phyloP scores from a whole-genome alignment of 2,888 invertebrate species.

The Euproctis similis region DNA sequence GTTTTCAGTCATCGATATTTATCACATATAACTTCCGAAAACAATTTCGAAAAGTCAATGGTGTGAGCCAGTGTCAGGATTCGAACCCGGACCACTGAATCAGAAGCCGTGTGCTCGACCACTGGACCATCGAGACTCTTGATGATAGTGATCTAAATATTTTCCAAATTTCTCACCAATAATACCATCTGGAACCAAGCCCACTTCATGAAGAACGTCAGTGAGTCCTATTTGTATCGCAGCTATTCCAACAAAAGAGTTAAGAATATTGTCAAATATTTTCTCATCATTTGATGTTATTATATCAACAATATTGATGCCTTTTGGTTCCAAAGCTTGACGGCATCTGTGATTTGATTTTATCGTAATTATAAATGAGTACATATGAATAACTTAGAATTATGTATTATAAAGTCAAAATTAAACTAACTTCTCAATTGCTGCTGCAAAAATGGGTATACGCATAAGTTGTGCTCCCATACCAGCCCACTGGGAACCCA shows the following conservation, averaged over 20 bases:
- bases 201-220: conserved; percentile 55
- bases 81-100: too few species aligned
- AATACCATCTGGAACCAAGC: conserved; percentile 81
- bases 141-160: too few species aligned
- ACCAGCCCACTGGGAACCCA: conserved; percentile 82
- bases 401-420: too few species aligned
- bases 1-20: too few species aligned
- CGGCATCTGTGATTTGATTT: conserved; percentile 71
- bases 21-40: too few species aligned
- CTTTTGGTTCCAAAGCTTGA: conserved; percentile 74
- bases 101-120: too few species aligned
- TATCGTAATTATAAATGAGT: too few species aligned
- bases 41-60: too few species aligned
- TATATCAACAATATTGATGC: conserved; percentile 79
- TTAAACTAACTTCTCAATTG: conserved; percentile 70
- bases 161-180: conserved; percentile 31
- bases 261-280: conserved; percentile 73
- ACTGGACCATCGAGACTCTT: too few species aligned
- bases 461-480: conserved; percentile 80
- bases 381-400: too few species aligned
- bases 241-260: conserved; percentile 45
- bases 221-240: conserved; percentile 77
- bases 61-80: too few species aligned
- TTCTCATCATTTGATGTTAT: conserved; percentile 78
- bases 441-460: conserved; percentile 74